Percentiles rank a stretch among this genome's conserved stretches.
These are phyloP conservation scores for Triops cancriformis DNA, from an alignment of 1,140 invertebrate species.

Conservation along the genomic window DNA sequence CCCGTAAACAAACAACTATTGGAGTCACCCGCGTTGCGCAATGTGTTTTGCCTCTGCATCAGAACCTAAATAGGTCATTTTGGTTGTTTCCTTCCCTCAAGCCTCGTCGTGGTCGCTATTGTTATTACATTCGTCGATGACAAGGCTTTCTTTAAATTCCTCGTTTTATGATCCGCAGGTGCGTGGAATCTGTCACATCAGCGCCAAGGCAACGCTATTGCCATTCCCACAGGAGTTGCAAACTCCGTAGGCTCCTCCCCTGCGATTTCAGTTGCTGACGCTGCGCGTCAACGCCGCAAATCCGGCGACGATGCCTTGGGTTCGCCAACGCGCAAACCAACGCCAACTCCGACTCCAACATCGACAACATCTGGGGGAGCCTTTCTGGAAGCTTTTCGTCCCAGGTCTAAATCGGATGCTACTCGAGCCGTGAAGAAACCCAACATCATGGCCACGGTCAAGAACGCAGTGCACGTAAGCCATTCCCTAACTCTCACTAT, in stretches of 20 bases:
- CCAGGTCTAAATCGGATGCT: conserved; percentile 67
- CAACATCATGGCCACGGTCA: conserved; percentile 65
- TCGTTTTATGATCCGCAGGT: conserved; percentile 21
- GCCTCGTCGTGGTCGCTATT: neutral
- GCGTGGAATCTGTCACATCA: conserved; percentile 36
- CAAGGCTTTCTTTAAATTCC: neutral
- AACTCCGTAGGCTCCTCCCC: conserved; percentile 1
- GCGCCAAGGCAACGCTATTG: conserved; percentile 26
- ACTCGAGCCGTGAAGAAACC: conserved; percentile 52
- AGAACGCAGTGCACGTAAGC: conserved; percentile 62
- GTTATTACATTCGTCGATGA: neutral
- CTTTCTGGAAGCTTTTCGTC: conserved; percentile 72
- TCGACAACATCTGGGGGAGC: conserved; percentile 53
- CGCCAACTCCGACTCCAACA: conserved; percentile 27
- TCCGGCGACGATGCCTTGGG: conserved; percentile 42
- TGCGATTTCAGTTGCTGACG: conserved; percentile 35
- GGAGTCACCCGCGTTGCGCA: too few relatives aligned
- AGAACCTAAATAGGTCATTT: too few relatives aligned
- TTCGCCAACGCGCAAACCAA: conserved; percentile 27
- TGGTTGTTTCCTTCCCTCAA: too few relatives aligned
- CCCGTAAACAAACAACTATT: too few relatives aligned
- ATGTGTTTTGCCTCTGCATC: too few relatives aligned
- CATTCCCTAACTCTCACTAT: neutral
- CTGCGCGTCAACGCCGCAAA: conserved; percentile 40
- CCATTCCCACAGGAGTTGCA: neutral